phyloP scores from a whole-genome alignment of 2,797 vertebrate genomes.

The Allobates femoralis region DNA sequence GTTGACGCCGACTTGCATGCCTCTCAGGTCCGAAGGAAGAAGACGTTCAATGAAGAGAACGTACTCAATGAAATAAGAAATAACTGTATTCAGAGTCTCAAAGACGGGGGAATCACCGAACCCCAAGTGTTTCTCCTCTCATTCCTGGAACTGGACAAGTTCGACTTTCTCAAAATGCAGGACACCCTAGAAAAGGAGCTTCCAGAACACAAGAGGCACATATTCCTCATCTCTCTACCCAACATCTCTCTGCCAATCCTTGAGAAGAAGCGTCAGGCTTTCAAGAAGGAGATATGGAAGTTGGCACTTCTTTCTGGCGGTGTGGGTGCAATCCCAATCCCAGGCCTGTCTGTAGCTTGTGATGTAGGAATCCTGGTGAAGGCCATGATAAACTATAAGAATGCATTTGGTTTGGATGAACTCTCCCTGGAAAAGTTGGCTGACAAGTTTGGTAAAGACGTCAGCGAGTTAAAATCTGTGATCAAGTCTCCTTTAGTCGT shows the following conservation, averaged over 20 bases:
- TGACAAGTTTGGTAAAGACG: neutral
- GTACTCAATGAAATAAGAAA: conserved; percentile 22
- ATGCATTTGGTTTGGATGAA: conserved; percentile 32
- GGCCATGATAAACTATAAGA: neutral
- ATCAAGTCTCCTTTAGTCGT: conserved; percentile 24
- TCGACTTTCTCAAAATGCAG: conserved; percentile 7
- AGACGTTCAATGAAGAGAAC: conserved; percentile 13
- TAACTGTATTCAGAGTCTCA: conserved; percentile 9
- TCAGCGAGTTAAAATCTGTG: conserved; percentile 23
- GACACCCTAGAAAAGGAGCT: conserved; percentile 21
- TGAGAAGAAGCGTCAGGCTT: conserved; percentile 12
- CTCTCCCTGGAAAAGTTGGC: conserved; percentile 16
- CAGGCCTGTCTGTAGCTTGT: conserved; percentile 25
- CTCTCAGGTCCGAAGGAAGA: neutral
- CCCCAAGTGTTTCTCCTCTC: conserved; percentile 23
- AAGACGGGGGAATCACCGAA: neutral
- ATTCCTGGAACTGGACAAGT: neutral
- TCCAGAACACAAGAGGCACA: conserved; percentile 22
- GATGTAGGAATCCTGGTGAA: conserved; percentile 13
- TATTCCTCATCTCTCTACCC: conserved; percentile 20
- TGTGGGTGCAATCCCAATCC: conserved; percentile 21
- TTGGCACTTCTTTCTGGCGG: neutral
- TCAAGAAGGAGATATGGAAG: conserved; percentile 26
- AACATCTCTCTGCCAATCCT: conserved; percentile 26
- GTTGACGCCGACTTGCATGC: conserved; percentile 14